These are phyloP conservation scores for Seladonia tumulorum DNA, from an alignment of 2,888 invertebrate species.

Conservation along the genomic window DNA sequence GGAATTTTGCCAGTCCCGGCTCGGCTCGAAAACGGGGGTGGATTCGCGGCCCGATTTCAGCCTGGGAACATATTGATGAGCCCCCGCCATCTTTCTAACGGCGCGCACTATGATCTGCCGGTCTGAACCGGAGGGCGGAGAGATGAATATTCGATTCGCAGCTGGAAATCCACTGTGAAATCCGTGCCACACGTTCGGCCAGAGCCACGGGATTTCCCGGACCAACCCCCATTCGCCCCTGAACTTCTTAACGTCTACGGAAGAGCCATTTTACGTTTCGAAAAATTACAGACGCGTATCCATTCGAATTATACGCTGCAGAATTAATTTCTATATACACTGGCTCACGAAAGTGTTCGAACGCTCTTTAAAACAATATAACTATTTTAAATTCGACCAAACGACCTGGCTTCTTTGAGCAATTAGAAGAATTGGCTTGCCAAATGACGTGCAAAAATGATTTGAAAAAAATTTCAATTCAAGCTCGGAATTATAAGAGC, in stretches of 20 bases:
- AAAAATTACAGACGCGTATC: neutral
- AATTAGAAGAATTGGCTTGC: no score
- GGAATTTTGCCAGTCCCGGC: constrained; percentile 5
- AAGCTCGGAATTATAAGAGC: no score
- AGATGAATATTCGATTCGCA: constrained; percentile 58
- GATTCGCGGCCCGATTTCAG: constrained; percentile 28
- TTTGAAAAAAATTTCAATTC: no score
- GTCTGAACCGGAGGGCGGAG: neutral
- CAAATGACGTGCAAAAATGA: no score
- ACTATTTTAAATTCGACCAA: no score
- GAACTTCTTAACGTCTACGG: neutral
- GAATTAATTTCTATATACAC: neutral
- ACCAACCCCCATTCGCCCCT: neutral
- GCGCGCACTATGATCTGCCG: constrained; percentile 7
- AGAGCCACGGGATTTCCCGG: constrained; percentile 43
- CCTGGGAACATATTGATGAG: constrained; percentile 17
- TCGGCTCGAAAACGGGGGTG: neutral
- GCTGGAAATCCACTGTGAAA: constrained; percentile 51
- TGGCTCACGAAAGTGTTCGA: no score
- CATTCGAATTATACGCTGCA: neutral
- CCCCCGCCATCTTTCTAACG: constrained; percentile 2
- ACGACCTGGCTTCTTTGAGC: no score
- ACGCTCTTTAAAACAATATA: no score
- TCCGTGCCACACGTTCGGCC: constrained; percentile 28
- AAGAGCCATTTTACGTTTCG: neutral